Percentiles rank a stretch among this genome's conserved stretches.
phyloP scores from a whole-genome alignment of 2,113 vertebrate species.

The Amphiprion percula region DNA sequence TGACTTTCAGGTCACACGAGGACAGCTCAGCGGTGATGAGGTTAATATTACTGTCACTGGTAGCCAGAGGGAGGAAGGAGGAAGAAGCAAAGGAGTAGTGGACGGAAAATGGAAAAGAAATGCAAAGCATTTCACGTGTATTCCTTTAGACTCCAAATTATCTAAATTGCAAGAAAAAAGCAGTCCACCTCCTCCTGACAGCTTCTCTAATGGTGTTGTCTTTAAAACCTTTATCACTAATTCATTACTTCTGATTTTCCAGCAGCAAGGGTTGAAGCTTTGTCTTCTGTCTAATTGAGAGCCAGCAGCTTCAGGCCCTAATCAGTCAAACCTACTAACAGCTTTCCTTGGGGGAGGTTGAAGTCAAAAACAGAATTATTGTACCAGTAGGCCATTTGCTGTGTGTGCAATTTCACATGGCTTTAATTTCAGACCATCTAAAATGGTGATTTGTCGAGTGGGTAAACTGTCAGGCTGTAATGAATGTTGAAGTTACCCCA shows the following conservation, averaged over 20 bases:
- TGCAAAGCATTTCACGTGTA: slow-evolving; percentile 25
- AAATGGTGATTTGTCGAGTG: slow-evolving; percentile 45
- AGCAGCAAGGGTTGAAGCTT: slow-evolving; percentile 60
- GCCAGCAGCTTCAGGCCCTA: slow-evolving; percentile 45
- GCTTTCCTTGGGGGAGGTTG: slow-evolving; percentile 37
- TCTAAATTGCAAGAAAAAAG: slow-evolving; percentile 51
- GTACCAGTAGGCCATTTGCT: slow-evolving; percentile 40
- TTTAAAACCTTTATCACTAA: slow-evolving; percentile 75
- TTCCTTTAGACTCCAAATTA: slow-evolving; percentile 52
- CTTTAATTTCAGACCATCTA: slow-evolving; percentile 54
- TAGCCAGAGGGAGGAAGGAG: slow-evolving; percentile 29
- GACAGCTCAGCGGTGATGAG: slow-evolving; percentile 23
- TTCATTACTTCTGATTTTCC: slow-evolving; percentile 73
- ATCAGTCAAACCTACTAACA: slow-evolving; percentile 64
- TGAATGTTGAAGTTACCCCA: slow-evolving; percentile 17
- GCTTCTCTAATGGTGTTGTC: slow-evolving; percentile 66
- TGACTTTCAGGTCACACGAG: slow-evolving; percentile 58
- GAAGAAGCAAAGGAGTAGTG: slow-evolving; percentile 6
- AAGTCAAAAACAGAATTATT: slow-evolving; percentile 59
- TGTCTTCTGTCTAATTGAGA: slow-evolving; percentile 65
- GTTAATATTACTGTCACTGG: slow-evolving; percentile 53
- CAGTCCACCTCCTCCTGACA: slow-evolving; percentile 35
- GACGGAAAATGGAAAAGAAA: slow-evolving; percentile 27
- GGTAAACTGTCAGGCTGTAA: slow-evolving; percentile 52
- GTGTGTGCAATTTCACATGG: slow-evolving; percentile 51